Percentiles rank a stretch among this genome's conserved stretches.
These are phyloP conservation scores for Rhorus exstirpatorius DNA, from an alignment of 2,888 invertebrate species.

Conservation along the genomic window DNA sequence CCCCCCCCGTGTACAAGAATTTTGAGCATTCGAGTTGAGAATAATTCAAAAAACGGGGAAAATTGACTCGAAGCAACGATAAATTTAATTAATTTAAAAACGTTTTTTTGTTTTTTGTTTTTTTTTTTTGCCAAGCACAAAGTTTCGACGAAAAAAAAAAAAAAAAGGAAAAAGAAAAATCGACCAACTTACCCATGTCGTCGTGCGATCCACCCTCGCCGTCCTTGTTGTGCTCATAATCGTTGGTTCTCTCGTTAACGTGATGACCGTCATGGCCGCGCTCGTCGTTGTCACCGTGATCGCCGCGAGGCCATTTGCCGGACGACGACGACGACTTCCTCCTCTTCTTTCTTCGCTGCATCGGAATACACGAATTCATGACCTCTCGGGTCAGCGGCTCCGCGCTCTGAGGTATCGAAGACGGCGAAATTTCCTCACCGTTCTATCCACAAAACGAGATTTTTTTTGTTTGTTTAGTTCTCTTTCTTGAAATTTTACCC, in stretches of 20 bases:
- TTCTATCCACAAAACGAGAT: conserved; percentile 75
- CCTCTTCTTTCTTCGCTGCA: conserved; percentile 87
- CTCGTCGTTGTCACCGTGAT: conserved; percentile 68
- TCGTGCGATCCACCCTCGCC: conserved; percentile 77
- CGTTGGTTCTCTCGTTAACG: conserved; percentile 73
- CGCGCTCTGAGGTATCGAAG: conserved; percentile 84
- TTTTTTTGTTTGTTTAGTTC: conserved; percentile 1
- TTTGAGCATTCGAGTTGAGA: too few relatives aligned
- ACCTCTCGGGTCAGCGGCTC: conserved; percentile 85
- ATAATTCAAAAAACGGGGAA: too few relatives aligned
- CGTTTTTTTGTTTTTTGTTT: too few relatives aligned
- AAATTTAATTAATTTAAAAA: too few relatives aligned
- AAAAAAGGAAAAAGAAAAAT: too few relatives aligned
- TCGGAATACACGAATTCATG: conserved; percentile 87
- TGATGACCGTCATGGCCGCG: conserved; percentile 66
- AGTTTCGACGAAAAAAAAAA: too few relatives aligned
- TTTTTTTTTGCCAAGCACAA: neutral
- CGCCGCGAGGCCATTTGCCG: conserved; percentile 80
- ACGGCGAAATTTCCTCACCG: conserved; percentile 82
- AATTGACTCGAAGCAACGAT: too few relatives aligned
- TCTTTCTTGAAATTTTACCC: neutral
- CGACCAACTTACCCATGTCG: conserved; percentile 79
- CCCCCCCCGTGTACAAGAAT: neutral
- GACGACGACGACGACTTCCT: conserved; percentile 84
- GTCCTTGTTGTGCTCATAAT: conserved; percentile 78